Evolutionary conservation across 2,888 invertebrate species (phyloP).

Genomic region (Aphidius colemani): DNA sequence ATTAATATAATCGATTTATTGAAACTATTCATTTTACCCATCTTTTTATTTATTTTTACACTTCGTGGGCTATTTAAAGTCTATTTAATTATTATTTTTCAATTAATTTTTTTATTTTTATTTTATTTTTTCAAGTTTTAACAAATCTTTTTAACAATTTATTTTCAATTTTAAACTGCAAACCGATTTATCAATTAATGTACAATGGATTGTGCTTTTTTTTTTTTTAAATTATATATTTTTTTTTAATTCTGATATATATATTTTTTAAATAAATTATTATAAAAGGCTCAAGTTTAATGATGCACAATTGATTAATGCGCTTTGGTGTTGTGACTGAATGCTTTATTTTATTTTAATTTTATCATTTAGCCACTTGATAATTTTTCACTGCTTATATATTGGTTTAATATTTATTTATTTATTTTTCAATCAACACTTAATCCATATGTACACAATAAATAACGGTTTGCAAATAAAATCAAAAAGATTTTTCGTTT

Average conservation of each 20-base stretch:
- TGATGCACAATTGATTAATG: slow-evolving; percentile 17
- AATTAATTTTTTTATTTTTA: slow-evolving; percentile 23
- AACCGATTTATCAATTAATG: slow-evolving; percentile 25
- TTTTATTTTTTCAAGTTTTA: slow-evolving; percentile 26
- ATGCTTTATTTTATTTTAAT: slow-evolving; percentile 19
- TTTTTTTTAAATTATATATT: neutral
- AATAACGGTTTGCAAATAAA: slow-evolving; percentile 26
- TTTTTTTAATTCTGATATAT: neutral
- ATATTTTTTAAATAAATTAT: slow-evolving; percentile 5
- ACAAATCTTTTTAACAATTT: slow-evolving; percentile 25
- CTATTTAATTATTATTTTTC: slow-evolving; percentile 7
- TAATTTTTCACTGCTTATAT: neutral
- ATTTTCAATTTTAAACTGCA: slow-evolving; percentile 19
- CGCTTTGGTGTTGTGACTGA: slow-evolving; percentile 26
- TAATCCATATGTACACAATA: slow-evolving; percentile 7
- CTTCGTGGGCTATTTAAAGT: slow-evolving; percentile 18
- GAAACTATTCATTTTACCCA: neutral
- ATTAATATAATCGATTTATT: neutral
- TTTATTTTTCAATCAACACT: neutral
- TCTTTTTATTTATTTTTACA: slow-evolving; percentile 2
- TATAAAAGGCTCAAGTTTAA: slow-evolving; percentile 3
- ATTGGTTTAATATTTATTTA: neutral
- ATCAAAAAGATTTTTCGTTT: slow-evolving; percentile 1
- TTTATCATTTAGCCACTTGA: neutral
- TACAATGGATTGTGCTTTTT: slow-evolving; percentile 2